Evolutionary conservation across 2,888 invertebrate genomes (phyloP).

Genomic region (Euplexia lucipara): DNA sequence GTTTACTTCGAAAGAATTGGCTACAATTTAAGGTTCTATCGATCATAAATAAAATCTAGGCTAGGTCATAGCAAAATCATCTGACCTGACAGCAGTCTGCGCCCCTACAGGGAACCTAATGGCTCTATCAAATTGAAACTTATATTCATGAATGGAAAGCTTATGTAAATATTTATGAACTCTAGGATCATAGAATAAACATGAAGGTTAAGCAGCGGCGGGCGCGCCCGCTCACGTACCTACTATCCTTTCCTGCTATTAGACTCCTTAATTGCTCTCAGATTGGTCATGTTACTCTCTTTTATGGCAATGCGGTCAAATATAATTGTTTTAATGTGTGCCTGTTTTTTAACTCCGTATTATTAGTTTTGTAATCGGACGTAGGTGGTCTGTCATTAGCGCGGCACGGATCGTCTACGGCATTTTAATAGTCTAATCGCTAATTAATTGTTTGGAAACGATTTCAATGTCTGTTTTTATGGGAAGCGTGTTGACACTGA

Average conservation of each 20-base stretch:
- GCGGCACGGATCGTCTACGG: conserved; percentile 75
- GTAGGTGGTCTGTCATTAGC: conserved; percentile 86
- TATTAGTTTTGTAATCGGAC: conserved; percentile 83
- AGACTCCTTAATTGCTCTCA: conserved; percentile 88
- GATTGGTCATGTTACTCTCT: conserved; percentile 88
- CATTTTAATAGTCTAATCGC: conserved; percentile 79
- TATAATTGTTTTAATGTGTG: conserved; percentile 89
- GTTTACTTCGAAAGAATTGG: not conserved
- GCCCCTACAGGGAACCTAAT: conserved; percentile 43
- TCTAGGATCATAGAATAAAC: conserved; percentile 72
- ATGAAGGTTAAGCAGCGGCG: conserved; percentile 65
- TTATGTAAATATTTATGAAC: conserved; percentile 62
- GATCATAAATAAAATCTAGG: conserved; percentile 13
- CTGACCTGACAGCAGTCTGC: conserved; percentile 12
- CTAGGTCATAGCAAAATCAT: not conserved
- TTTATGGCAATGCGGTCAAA: conserved; percentile 90
- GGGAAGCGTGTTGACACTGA: conserved; percentile 62
- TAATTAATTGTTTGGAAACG: conserved; percentile 71
- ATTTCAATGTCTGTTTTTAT: conserved; percentile 63
- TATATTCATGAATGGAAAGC: conserved; percentile 56
- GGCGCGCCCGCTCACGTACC: conserved; percentile 75
- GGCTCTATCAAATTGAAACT: conserved; percentile 41
- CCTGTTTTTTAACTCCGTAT: conserved; percentile 82
- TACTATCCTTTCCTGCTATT: conserved; percentile 86
- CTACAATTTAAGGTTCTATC: not conserved